phyloP scores from a whole-genome alignment of 2,888 invertebrate genomes.

The Harpagoxenus sublaevis region DNA sequence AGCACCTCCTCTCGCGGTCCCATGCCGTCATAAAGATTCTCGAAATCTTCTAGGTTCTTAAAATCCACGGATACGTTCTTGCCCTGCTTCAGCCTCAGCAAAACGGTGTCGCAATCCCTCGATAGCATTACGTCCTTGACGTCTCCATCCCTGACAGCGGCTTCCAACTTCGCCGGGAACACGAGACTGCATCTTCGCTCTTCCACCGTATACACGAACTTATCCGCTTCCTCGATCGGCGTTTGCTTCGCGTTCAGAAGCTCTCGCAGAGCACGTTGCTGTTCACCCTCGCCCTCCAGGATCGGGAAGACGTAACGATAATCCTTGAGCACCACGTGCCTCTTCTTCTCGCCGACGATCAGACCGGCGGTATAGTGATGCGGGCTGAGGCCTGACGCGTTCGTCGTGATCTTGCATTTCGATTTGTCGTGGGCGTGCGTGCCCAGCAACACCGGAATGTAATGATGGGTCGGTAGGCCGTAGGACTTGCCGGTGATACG shows the following conservation, averaged over 20 bases:
- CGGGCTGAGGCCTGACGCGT: slow-evolving; percentile 88
- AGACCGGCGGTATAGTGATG: slow-evolving; percentile 89
- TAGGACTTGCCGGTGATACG: slow-evolving; percentile 93
- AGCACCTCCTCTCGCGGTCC: slow-evolving; percentile 90
- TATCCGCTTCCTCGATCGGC: slow-evolving; percentile 87
- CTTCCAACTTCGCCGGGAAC: slow-evolving; percentile 91
- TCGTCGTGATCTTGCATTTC: slow-evolving; percentile 90
- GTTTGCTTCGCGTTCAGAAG: slow-evolving; percentile 88
- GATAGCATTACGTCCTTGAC: slow-evolving; percentile 92
- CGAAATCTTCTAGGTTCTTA: slow-evolving; percentile 88
- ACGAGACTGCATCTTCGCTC: slow-evolving; percentile 92
- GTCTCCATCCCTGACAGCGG: slow-evolving; percentile 92
- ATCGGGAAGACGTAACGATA: slow-evolving; percentile 92
- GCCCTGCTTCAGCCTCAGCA: slow-evolving; percentile 91
- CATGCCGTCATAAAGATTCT: slow-evolving; percentile 90
- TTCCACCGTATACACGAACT: slow-evolving; percentile 92
- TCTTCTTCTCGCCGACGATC: slow-evolving; percentile 89
- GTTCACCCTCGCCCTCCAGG: slow-evolving; percentile 90
- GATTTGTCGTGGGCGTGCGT: slow-evolving; percentile 85
- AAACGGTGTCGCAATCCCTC: slow-evolving; percentile 91
- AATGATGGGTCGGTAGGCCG: slow-evolving; percentile 91
- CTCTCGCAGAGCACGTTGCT: slow-evolving; percentile 89
- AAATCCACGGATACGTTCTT: slow-evolving; percentile 92
- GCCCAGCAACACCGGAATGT: slow-evolving; percentile 91
- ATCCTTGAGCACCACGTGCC: slow-evolving; percentile 90